Conservation (phyloP, 2,113 vertebrate species). For the Thamnophis sirtalis region DNA sequence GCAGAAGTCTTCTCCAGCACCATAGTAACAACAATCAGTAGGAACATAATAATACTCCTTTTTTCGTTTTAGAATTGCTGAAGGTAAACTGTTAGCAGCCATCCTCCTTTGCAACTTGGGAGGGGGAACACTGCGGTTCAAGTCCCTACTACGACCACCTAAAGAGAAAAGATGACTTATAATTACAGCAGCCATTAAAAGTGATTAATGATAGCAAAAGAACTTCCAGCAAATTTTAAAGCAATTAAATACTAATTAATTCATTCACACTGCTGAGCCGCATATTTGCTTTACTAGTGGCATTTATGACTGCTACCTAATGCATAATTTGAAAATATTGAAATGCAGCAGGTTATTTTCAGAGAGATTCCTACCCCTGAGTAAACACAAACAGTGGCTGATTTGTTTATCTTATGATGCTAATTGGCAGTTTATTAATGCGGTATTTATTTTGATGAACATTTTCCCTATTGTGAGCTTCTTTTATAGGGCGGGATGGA, state of each 20-base stretch:
- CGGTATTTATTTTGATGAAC: constrained; percentile 22
- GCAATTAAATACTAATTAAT: constrained; percentile 68
- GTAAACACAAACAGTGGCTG: constrained; percentile 58
- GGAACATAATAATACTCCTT: constrained; percentile 1
- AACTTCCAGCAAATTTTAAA: constrained; percentile 65
- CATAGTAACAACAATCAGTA: fast-evolving
- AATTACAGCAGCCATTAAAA: constrained; percentile 66
- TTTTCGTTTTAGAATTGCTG: fast-evolving
- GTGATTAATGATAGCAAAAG: constrained; percentile 68
- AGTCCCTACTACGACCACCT: constrained; percentile 58
- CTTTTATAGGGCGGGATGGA: neutral
- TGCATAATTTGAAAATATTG: constrained; percentile 47
- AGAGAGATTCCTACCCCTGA: constrained; percentile 43
- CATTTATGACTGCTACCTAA: constrained; percentile 60
- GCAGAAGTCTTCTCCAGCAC: too few relatives aligned
- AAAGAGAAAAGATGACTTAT: constrained; percentile 62
- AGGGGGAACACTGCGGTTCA: neutral
- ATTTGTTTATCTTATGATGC: constrained; percentile 53
- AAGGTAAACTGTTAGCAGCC: neutral
- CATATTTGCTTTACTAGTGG: constrained; percentile 61
- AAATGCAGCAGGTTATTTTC: constrained; percentile 62
- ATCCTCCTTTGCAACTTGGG: neutral
- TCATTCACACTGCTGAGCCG: constrained; percentile 58
- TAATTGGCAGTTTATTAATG: constrained; percentile 41
- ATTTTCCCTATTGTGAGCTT: neutral